Base-by-base conservation (phyloP, 2,888 invertebrate genomes). In the Allacma fusca region DNA sequence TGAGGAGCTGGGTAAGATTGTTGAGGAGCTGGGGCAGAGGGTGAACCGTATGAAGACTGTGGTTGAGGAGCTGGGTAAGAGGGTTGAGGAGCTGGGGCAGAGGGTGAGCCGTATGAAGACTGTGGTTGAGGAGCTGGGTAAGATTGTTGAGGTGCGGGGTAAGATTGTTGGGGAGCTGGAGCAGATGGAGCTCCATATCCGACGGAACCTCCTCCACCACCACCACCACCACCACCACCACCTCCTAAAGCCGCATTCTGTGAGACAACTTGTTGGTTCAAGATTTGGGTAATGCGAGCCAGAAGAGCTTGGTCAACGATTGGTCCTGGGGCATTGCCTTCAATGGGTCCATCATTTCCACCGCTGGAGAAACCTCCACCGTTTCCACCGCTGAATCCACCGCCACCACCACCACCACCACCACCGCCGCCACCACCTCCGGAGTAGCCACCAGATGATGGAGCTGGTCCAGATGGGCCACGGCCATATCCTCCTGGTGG, bases 271-370 rank as follows among this genome's bases (percentile, higher is more conserved):
- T 79, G 79, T 40, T 80, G 78, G 69, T 79, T 78, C 75, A 84
- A 75, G 62, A 84, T 78, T n/a, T 81, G 80, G 29, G 82, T 79
- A 71, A 84, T 82, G 40, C 84, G 79, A 59, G 75, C 79, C 28
- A 84, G 77, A 19, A 83, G 75, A 65, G 83, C 82, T 80, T 82
- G 78, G 75, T 84, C 84, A 28, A 84, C 82, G 24, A 80, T 78
- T 1, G 75, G 50, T 4, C 80, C 80, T 26, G 80, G 80, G 29
- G 78, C 78, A 23, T 80, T 75, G 28, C 80, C 80, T 44, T 80
- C 80, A 50, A 72, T 72, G 29, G 74, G 70, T 23, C 71, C 79
- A 77, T 80, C 81, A 68, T 72, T 62, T 67, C 78, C 73, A 44
- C 79, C 78, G 34, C 80, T 80, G 67, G 75, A 70, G 76, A 76